Base-by-base conservation (phyloP, 2,113 vertebrate genomes). In the Orthonyx spaldingii region DNA sequence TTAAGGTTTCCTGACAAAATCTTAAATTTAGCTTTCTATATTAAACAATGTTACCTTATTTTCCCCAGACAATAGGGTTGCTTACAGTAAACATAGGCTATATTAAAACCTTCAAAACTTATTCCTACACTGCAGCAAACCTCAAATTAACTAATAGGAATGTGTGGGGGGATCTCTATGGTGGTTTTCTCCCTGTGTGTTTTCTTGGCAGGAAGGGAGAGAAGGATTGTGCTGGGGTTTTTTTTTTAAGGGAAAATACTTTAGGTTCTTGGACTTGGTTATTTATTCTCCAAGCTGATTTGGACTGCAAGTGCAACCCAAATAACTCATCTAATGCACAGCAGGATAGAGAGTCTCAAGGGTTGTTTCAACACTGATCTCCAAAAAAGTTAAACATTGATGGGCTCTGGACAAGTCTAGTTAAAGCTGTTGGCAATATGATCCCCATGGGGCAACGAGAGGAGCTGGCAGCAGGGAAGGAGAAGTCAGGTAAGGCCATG, bases 371-470 rank as follows among this genome's bases (percentile, higher is more conserved):
- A 56, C 35, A 60, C 90, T 4, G 44, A 71, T 37, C 41, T 59
- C 85, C 49, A 21, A 70, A 94, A 70, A 84, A 94, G 95, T 95
- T 97, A 97, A 96, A 97, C 77, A 97, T 95, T 96, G 89, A 94
- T 49, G 69, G 44, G 56, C 41, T 37, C 71, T 35, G 65, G 84
- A 71, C 39, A 63, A 84, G 59, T 42, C 46, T 63, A 76, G 64
- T 75, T 74, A 90, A 86, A 94, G 42, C 79, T 47, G 49, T 3
- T 39, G 88, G 68, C 4, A 3, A 89, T 33, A 14, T 50, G 46
- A 80, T 16, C n/a, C 30, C 88, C 86, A 13, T 27, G 53, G 28
- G 49, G 44, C 83, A 93, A 86, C 0, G 0, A 71, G 41, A 74
- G 44, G 16, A 80, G 24, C 6, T 42, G 37, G 57, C 69, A 60